Conservation (phyloP, 2,888 invertebrate species). For the Leptopilina syphax region DNA sequence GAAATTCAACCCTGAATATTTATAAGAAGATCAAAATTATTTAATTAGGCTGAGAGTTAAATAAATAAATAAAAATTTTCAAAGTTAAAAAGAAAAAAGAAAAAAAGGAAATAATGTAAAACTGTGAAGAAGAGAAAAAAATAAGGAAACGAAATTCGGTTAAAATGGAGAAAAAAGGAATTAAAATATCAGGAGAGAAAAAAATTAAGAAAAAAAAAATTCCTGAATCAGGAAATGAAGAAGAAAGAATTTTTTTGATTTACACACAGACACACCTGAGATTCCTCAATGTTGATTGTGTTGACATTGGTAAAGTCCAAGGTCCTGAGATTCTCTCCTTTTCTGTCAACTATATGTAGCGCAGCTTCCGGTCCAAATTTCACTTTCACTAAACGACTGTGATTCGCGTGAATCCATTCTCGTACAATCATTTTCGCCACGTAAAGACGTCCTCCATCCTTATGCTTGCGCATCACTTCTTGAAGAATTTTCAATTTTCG, state of each 20-base stretch:
- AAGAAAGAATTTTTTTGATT: not conserved
- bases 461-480: slow-evolving; percentile 83
- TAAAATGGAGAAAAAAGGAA: not conserved
- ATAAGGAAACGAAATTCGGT: not conserved
- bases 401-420: slow-evolving; percentile 95
- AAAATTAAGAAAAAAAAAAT: no score
- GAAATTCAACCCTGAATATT: no score
- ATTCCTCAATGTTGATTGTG: slow-evolving; percentile 90
- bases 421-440: slow-evolving; percentile 95
- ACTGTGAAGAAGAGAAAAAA: no score
- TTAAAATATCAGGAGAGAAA: not conserved
- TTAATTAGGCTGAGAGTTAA: no score
- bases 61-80: no score
- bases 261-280: slow-evolving; percentile 84
- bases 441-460: slow-evolving; percentile 80
- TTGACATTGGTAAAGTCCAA: slow-evolving; percentile 88
- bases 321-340: slow-evolving; percentile 92
- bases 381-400: slow-evolving; percentile 92
- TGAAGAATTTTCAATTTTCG: slow-evolving; percentile 90
- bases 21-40: no score
- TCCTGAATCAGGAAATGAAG: not conserved
- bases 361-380: slow-evolving; percentile 93
- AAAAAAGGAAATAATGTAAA: no score
- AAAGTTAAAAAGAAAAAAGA: no score
- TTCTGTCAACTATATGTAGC: slow-evolving; percentile 91